Evolutionary conservation across 2,113 vertebrate genomes (phyloP).

Genomic region (Tupaia tana): DNA sequence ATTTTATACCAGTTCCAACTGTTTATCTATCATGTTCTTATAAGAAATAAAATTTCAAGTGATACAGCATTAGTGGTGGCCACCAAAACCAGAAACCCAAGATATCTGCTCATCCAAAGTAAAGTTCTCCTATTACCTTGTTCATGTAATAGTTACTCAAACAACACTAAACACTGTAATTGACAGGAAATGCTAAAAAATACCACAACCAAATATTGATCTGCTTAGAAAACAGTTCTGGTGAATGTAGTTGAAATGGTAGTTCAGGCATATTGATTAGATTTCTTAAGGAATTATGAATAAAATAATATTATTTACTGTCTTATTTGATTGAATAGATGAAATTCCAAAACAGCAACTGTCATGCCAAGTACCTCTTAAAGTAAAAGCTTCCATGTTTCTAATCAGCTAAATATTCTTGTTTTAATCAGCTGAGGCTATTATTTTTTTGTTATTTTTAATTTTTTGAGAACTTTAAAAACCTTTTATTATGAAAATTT

Average conservation of each 20-base stretch:
- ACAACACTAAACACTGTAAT: background rate
- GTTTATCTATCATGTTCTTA: background rate
- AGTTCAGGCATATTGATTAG: background rate
- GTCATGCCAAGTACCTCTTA: background rate
- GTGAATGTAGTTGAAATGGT: background rate
- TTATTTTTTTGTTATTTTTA: background rate
- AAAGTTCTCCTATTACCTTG: background rate
- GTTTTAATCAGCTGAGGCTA: background rate
- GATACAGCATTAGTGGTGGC: background rate
- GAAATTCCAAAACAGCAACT: background rate
- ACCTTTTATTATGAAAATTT: background rate
- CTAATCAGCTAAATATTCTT: background rate
- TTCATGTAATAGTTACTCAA: background rate
- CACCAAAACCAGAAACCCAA: background rate
- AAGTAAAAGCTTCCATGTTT: background rate
- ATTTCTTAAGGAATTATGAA: background rate
- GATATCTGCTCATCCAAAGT: background rate
- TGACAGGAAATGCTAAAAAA: background rate
- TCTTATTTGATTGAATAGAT: background rate
- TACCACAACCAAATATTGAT: background rate
- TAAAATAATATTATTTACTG: background rate
- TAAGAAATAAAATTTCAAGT: background rate
- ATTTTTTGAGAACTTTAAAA: background rate
- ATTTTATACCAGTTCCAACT: background rate
- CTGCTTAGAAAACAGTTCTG: background rate